Evolutionary conservation across 2,888 invertebrate species (phyloP), one percentile per base, ranked within the genome.

Genomic region (Scelioninae gen. 2): DNA sequence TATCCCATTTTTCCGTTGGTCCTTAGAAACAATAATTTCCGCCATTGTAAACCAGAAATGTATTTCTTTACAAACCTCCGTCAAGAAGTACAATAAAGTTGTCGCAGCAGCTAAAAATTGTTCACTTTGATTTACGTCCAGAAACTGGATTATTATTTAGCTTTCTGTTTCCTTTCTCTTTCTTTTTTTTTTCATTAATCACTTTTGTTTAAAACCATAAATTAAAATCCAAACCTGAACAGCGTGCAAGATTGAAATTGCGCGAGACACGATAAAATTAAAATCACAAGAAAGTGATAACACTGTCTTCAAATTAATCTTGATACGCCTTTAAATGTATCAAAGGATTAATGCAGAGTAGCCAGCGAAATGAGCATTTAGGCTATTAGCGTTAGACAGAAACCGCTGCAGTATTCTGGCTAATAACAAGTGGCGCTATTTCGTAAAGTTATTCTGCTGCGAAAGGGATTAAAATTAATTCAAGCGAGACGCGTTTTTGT

Each of bases 281-380:
- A 45, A 4, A 11, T 16, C 31, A 4, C 19, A 18, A 43, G 18
- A 15, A 57, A 57, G 7, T 28, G 41, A 57, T 19, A n/a, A 16
- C 4, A 25, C 48, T 37, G 48, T 60, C 60, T 60, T 37, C 37
- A 16, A 48, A 60, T 60, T 60, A 46, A 48, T 46, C 60, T 48
- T 60, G 39, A 60, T 60, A 39, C 25, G 16, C 60, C n/a, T 60
- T 60, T 48, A 37, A 48, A 48, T 28, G 37, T 46, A 16, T 25
- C 25, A 7, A n/a, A 46, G 25, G 35, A 2, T 45, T 45, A 13
- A 58, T 45, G 57, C 15, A 45, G 10, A 46, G 37, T 35, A 25
- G 57, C 33, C 33, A 37, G 37, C 16, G 16, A 46, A 60, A 46
- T 46, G 37, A 37, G 60, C 37, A 46, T 48, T 46, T 28, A 48